phyloP scores from a whole-genome alignment of 2,888 invertebrate genomes.

The Xestobium rufovillosum region DNA sequence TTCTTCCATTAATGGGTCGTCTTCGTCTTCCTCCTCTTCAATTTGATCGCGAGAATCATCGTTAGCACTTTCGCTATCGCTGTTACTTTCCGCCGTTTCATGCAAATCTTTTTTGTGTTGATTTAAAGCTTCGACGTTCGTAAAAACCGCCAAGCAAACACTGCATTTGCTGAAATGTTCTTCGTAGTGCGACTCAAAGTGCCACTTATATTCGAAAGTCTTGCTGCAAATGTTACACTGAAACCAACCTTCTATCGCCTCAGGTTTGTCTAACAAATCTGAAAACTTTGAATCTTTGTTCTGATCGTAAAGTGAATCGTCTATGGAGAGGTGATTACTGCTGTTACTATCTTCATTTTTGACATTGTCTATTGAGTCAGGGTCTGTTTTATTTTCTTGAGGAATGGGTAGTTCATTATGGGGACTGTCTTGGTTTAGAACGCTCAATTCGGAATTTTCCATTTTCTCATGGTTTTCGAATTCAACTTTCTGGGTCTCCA shows the following conservation, averaged over 20 bases:
- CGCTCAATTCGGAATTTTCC: too few relatives aligned
- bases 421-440: too few relatives aligned
- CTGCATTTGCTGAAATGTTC: constrained; percentile 41
- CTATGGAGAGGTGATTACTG: constrained; percentile 25
- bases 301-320: constrained; percentile 17
- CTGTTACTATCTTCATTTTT: constrained; percentile 24
- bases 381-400: too few relatives aligned
- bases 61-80: constrained; percentile 13
- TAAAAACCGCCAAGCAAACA: constrained; percentile 43
- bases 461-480: too few relatives aligned
- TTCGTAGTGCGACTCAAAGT: constrained; percentile 40
- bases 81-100: constrained; percentile 18
- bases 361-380: too few relatives aligned
- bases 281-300: constrained; percentile 4
- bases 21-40: constrained; percentile 19
- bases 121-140: constrained; percentile 42
- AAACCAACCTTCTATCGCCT: constrained; percentile 21
- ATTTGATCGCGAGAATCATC: constrained; percentile 28
- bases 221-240: constrained; percentile 43
- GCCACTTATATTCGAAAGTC: constrained; percentile 34
- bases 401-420: too few relatives aligned
- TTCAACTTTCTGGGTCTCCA: too few relatives aligned
- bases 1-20: constrained; percentile 14
- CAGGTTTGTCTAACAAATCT: background rate
- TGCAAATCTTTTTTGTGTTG: constrained; percentile 30